phyloP scores from a whole-genome alignment of 1,140 invertebrate genomes.

The Delia radicum region DNA sequence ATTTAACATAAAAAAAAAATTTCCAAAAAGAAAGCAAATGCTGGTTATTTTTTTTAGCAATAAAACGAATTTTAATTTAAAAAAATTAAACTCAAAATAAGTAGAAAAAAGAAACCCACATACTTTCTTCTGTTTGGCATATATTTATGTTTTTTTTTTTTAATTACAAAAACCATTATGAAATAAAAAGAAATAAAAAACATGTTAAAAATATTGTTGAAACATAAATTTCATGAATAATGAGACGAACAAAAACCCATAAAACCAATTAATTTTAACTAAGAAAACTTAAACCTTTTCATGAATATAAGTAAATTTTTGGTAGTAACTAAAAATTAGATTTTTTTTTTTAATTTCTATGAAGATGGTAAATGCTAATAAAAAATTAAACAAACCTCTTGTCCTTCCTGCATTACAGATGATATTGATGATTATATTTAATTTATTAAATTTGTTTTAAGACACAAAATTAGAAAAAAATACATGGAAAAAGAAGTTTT shows the following conservation, averaged over 20 bases:
- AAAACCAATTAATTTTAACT: background rate
- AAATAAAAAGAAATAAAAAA: conserved; percentile 25
- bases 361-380: background rate
- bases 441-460: background rate
- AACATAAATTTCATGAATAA: background rate
- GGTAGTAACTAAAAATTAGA: background rate
- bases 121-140: conserved; percentile 24
- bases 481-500: conserved; percentile 23
- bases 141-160: background rate
- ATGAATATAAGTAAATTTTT: background rate
- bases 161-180: background rate
- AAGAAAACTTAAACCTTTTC: background rate
- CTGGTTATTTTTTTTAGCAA: background rate
- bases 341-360: background rate
- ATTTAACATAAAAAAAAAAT: background rate
- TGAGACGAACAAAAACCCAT: background rate
- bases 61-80: background rate
- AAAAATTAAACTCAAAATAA: background rate
- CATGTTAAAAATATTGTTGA: conserved; percentile 16
- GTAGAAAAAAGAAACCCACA: conserved; percentile 19
- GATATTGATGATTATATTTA: background rate
- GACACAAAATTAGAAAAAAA: conserved; percentile 36
- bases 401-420: conserved; percentile 65
- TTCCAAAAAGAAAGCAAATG: background rate
- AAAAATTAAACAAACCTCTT: conserved; percentile 67